These are phyloP conservation scores for Carettochelys insculpta DNA, from an alignment of 2,113 vertebrate genomes.

Conservation along the genomic window DNA sequence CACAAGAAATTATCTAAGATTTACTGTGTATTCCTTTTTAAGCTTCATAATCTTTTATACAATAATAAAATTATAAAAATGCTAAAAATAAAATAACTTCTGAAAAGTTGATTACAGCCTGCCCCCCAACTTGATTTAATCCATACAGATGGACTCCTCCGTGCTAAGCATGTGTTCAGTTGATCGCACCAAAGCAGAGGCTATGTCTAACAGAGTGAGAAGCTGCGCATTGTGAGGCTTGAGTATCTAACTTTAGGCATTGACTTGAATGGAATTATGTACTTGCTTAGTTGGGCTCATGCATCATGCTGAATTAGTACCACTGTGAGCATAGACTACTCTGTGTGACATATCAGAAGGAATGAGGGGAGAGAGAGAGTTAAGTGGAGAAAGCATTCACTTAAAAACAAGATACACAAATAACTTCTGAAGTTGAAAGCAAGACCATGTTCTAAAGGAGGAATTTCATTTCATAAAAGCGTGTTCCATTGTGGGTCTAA, in stretches of 20 bases:
- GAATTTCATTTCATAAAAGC: neutral
- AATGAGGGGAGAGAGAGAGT: too few relatives aligned
- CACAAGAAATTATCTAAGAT: conserved; percentile 34
- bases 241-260: neutral
- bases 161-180: conserved; percentile 46
- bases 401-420: neutral
- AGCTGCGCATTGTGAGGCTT: conserved; percentile 30
- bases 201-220: conserved; percentile 1
- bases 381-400: neutral
- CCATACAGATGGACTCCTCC: conserved; percentile 57
- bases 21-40: neutral
- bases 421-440: neutral
- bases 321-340: fast-evolving
- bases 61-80: conserved; percentile 40
- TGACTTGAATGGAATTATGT: neutral
- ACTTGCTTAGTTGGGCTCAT: neutral
- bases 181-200: conserved; percentile 2
- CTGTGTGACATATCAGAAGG: neutral
- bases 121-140: conserved; percentile 45
- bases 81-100: conserved; percentile 62
- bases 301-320: neutral
- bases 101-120: neutral
- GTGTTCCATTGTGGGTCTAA: neutral
- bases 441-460: neutral
- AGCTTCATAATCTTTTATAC: conserved; percentile 31